These are phyloP conservation scores for Tuberolachnus salignus DNA, from an alignment of 2,888 invertebrate genomes.

Conservation along the genomic window DNA sequence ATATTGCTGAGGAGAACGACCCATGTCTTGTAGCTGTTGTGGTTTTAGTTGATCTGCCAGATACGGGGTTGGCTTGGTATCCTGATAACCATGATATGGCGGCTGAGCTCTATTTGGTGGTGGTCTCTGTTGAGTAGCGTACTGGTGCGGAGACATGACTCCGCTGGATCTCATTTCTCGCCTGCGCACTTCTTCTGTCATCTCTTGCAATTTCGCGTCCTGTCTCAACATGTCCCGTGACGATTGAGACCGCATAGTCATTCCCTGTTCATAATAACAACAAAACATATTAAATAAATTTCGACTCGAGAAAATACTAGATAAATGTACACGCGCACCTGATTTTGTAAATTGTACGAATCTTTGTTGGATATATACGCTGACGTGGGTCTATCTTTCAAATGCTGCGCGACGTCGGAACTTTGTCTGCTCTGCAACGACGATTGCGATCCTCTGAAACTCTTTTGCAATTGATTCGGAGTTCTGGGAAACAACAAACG, in stretches of 20 bases:
- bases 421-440: slow-evolving; percentile 60
- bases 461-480: slow-evolving; percentile 62
- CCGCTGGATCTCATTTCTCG: slow-evolving; percentile 63
- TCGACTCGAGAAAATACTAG: too few species aligned
- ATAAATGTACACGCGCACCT: not conserved
- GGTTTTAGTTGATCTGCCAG: slow-evolving; percentile 39
- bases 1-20: slow-evolving; percentile 64
- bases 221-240: slow-evolving; percentile 66
- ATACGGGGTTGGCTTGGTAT: slow-evolving; percentile 17
- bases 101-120: slow-evolving; percentile 49
- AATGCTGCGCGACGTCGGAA: slow-evolving; percentile 59
- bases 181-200: slow-evolving; percentile 77
- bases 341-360: slow-evolving; percentile 46
- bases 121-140: slow-evolving; percentile 55
- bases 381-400: slow-evolving; percentile 67
- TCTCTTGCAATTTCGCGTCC: slow-evolving; percentile 72
- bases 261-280: slow-evolving; percentile 57
- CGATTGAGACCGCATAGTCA: slow-evolving; percentile 64
- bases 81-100: slow-evolving; percentile 47
- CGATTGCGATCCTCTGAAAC: slow-evolving; percentile 62
- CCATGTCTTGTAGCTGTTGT: slow-evolving; percentile 62
- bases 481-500: slow-evolving; percentile 61
- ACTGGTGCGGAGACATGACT: slow-evolving; percentile 56
- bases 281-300: slow-evolving; percentile 38
- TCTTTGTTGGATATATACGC: slow-evolving; percentile 64